These are phyloP conservation scores for Hylaeus volcanicus DNA, from an alignment of 1,140 invertebrate species.

Conservation along the genomic window DNA sequence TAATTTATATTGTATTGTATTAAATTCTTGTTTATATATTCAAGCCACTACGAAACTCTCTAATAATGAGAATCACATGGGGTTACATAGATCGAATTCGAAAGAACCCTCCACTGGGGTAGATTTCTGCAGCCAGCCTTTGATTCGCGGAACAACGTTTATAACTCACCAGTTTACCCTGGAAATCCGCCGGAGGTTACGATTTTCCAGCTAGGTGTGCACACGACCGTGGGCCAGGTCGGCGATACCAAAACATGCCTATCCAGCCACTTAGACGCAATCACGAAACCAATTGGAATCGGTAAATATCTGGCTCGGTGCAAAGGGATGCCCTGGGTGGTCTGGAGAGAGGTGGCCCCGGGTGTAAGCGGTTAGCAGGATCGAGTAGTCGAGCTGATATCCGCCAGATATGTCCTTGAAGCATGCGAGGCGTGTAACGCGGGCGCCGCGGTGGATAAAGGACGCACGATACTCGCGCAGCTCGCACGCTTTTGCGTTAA, in stretches of 20 bases:
- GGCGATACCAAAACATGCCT: constrained; percentile 27
- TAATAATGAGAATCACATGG: too few relatives aligned
- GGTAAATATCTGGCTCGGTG: constrained; percentile 63
- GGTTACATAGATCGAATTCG: too few relatives aligned
- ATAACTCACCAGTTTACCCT: neutral
- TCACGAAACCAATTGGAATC: constrained; percentile 70
- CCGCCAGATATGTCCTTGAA: constrained; percentile 66
- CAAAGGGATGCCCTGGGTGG: constrained; percentile 37
- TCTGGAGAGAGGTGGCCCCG: constrained; percentile 15
- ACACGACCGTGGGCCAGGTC: neutral
- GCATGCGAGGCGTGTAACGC: constrained; percentile 63
- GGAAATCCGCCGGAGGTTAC: neutral
- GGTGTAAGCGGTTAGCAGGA: constrained; percentile 55
- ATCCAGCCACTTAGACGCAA: constrained; percentile 63
- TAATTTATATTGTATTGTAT: too few relatives aligned
- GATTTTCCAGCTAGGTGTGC: neutral
- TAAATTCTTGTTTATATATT: too few relatives aligned
- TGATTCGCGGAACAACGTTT: too few relatives aligned
- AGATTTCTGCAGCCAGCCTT: too few relatives aligned
- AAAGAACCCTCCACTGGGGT: too few relatives aligned
- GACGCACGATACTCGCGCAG: constrained; percentile 40
- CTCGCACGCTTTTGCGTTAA: constrained; percentile 53
- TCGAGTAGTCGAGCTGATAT: constrained; percentile 65
- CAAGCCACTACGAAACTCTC: too few relatives aligned
- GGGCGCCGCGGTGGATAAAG: constrained; percentile 38